Evolutionary conservation across 2,888 invertebrate species (phyloP).

Genomic region (Trachelus iudaicus): DNA sequence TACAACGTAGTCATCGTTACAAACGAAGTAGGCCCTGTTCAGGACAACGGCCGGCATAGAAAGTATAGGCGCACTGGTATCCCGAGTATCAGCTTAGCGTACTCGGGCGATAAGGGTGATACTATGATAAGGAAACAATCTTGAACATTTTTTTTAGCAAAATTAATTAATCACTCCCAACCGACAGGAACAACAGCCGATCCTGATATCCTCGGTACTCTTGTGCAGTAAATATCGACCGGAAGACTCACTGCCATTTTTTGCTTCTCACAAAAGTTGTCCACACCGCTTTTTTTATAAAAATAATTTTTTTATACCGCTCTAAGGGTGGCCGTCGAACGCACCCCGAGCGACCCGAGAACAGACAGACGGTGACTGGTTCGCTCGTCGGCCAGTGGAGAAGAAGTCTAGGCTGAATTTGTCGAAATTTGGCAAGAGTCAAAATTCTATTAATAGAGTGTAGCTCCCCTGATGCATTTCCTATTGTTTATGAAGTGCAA

Average conservation of each 20-base stretch:
- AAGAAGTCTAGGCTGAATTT: conserved; percentile 40
- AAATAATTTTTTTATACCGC: not conserved
- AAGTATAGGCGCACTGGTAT: not conserved
- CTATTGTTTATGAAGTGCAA: conserved; percentile 40
- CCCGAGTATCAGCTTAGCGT: not conserved
- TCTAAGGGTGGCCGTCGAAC: not conserved
- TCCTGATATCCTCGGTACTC: not conserved
- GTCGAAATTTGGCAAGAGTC: conserved; percentile 61
- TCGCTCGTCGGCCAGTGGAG: not conserved
- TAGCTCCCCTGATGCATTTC: not conserved
- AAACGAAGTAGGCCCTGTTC: conserved; percentile 59
- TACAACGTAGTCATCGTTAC: conserved; percentile 62
- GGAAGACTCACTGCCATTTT: not conserved
- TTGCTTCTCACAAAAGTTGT: not conserved
- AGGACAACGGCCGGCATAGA: conserved; percentile 50
- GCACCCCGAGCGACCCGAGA: not conserved
- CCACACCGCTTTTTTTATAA: not conserved
- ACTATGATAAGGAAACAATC: not conserved
- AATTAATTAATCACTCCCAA: not conserved
- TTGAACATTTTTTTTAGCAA: not conserved
- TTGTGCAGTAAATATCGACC: not conserved
- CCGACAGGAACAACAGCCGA: not conserved
- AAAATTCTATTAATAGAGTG: conserved; percentile 56
- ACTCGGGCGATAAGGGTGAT: not conserved
- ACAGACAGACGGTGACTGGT: not conserved